Conservation (phyloP, 1,140 invertebrate species). For the Nephila pilipes region DNA sequence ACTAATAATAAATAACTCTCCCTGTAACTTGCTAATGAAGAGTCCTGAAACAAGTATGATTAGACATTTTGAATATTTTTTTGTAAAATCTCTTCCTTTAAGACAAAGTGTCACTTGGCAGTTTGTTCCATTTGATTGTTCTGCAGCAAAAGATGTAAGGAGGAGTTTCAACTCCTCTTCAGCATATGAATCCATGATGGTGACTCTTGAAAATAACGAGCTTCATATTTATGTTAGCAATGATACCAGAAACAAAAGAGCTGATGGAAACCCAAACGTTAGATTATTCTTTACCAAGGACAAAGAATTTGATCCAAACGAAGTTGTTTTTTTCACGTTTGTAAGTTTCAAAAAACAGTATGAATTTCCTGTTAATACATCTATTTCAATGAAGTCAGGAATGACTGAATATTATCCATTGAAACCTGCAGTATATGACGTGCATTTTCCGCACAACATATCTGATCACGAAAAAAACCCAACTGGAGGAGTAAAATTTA, state of each 20-base stretch:
- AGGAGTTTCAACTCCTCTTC: background rate
- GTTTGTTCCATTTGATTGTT: background rate
- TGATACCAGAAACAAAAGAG: background rate
- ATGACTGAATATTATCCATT: background rate
- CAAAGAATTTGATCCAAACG: background rate
- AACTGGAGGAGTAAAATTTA: background rate
- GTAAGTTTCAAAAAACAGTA: background rate
- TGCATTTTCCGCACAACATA: background rate
- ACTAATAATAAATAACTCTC: background rate
- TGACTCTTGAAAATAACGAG: background rate
- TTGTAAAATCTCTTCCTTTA: background rate
- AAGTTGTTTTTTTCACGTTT: background rate
- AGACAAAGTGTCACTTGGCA: background rate
- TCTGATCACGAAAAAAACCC: background rate
- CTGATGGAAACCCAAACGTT: background rate
- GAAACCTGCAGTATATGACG: background rate
- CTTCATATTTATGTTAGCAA: background rate
- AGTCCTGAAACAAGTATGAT: background rate
- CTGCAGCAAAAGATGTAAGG: background rate
- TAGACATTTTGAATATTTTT: background rate
- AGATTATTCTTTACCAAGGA: background rate
- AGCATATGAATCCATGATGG: background rate
- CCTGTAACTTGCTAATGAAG: background rate
- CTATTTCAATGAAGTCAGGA: background rate
- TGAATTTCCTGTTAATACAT: background rate